Evolutionary conservation across 2,888 invertebrate genomes (phyloP), one percentile per base, ranked within the genome.

Genomic region (Lycophotia porphyrea): DNA sequence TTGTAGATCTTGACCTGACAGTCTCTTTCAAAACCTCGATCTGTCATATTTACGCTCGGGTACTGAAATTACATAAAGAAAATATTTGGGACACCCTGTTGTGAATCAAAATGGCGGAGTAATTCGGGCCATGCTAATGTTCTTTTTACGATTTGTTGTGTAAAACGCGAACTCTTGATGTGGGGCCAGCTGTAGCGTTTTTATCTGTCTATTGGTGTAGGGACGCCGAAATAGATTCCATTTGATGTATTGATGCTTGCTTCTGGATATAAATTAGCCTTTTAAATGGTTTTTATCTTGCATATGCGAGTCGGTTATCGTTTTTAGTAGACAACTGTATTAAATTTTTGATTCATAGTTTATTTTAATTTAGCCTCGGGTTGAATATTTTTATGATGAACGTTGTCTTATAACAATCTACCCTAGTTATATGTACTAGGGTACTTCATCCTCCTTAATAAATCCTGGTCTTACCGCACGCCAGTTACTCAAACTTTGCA

Each of bases 111-210:
- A 89, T 89, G 88, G 82, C 84, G 85, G 84, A 86, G 91, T 76
- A 82, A 93, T 93, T 92, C 90, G 83, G 93, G 89, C 87, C 90
- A 84, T 85, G 84, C 89, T 93, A 93, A 94, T 93, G 93, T 90
- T 88, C 90, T 92, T 94, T 94, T 95, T 95, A 95, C 93, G 94
- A 93, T 88, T 88, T 84, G 90, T 89, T 91, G 89, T 91, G 90
- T 90, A 90, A 91, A 90, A 91, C 82, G 81, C 88, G 87, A 87
- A 88, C 90, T 91, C 92, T 93, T 93, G 94, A 93, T 92, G 93
- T 90, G 89, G 82, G 83, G 84, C 91, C 92, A 91, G 91, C 90
- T 93, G 93, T 85, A 83, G 44, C 49, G 61, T 67, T 77, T 81
- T 84, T 85, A 76, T 74, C 71, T 77, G 66, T 68, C 68, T 82